Conservation (phyloP, 37 sponge, comb jelly and placozoan species). For the Amphimedon queenslandica region DNA sequence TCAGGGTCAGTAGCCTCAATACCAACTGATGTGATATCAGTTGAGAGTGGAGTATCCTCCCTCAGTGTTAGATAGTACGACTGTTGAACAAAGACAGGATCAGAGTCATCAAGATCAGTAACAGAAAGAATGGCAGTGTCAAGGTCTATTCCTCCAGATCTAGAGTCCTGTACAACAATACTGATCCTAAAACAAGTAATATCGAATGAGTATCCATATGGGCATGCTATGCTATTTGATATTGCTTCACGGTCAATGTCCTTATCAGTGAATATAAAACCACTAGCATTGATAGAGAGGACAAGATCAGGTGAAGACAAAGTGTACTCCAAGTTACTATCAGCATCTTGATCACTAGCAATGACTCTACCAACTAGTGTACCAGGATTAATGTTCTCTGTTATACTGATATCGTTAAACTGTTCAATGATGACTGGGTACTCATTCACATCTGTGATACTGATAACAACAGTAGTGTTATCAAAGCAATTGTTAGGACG, state of each 20-base stretch:
- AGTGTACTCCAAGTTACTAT: slow-evolving; percentile 17
- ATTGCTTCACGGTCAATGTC: slow-evolving; percentile 48
- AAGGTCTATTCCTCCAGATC: not conserved
- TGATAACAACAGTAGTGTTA: slow-evolving; percentile 20
- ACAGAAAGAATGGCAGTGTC: not conserved
- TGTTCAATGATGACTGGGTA: not conserved
- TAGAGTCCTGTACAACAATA: slow-evolving; percentile 17
- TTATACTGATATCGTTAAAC: slow-evolving; percentile 4
- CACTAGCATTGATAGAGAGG: slow-evolving; percentile 28
- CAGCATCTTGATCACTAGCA: slow-evolving; percentile 47
- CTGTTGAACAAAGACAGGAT: slow-evolving; percentile 32
- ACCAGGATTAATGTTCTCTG: slow-evolving; percentile 14
- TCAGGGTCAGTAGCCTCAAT: slow-evolving; percentile 52
- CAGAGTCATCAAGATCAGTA: slow-evolving; percentile 46
- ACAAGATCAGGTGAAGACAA: slow-evolving; percentile 16
- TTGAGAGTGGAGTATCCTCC: slow-evolving; percentile 21
- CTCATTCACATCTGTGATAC: slow-evolving; percentile 44
- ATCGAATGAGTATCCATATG: slow-evolving; percentile 14
- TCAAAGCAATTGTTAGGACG: slow-evolving; percentile 12
- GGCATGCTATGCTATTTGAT: slow-evolving; percentile 9
- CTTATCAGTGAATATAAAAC: slow-evolving; percentile 24
- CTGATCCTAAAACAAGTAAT: slow-evolving; percentile 24
- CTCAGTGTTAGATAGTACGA: slow-evolving; percentile 28
- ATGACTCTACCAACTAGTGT: slow-evolving; percentile 19
- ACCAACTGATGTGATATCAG: slow-evolving; percentile 1